Evolutionary conservation across 2,113 vertebrate genomes (phyloP).

Genomic region (human (Homo sapiens)): DNA sequence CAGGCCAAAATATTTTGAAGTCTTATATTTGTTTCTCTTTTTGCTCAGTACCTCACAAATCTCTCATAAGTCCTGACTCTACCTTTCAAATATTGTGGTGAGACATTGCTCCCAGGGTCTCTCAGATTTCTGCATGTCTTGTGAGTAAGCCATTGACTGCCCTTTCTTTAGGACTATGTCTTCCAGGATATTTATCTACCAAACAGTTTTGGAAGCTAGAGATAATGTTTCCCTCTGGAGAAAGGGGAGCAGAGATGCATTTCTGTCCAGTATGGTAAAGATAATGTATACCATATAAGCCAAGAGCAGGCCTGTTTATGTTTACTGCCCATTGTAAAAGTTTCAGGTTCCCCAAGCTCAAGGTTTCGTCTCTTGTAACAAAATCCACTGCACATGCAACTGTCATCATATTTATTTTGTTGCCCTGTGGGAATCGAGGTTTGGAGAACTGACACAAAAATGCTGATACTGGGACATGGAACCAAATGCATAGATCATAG

Average conservation of each 20-base stretch:
- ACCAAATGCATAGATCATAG: not conserved
- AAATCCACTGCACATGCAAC: not conserved
- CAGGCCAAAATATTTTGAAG: not conserved
- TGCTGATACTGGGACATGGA: not conserved
- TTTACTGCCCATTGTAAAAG: not conserved
- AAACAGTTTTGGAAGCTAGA: not conserved
- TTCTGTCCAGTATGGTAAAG: not conserved
- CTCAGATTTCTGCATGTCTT: not conserved
- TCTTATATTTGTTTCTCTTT: conserved; percentile 16
- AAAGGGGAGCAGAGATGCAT: not conserved
- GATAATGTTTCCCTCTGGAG: not conserved
- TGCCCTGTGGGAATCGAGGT: not conserved
- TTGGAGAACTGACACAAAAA: not conserved
- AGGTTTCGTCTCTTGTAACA: not conserved
- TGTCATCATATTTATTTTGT: not conserved
- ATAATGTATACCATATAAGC: not conserved
- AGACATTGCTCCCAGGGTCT: not conserved
- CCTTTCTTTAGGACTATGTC: not conserved
- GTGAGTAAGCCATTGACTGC: not conserved
- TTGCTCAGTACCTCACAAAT: not conserved
- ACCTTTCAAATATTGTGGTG: not conserved
- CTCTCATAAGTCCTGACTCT: not conserved
- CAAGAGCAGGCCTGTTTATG: not conserved
- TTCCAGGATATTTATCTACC: not conserved
- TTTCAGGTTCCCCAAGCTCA: not conserved